phyloP scores from a whole-genome alignment of 2,797 vertebrate species.

The Periophthalmus magnuspinnatus region DNA sequence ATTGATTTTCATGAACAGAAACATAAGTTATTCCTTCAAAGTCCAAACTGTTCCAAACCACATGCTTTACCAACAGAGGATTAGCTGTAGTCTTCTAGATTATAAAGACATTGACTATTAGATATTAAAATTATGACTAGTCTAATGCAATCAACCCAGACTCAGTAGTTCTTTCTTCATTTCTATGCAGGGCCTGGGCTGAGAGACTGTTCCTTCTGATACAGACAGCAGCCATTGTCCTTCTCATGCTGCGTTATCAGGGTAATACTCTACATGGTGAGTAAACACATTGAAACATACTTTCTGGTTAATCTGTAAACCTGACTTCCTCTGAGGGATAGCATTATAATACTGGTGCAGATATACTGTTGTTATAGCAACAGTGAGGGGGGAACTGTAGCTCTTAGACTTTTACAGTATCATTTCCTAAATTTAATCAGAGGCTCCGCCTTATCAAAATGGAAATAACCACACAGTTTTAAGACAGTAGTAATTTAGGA shows the following conservation, averaged over 20 bases:
- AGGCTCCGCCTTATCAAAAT: not conserved
- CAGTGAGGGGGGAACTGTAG: not conserved
- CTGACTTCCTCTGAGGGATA: not conserved
- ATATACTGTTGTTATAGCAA: not conserved
- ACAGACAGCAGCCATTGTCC: constrained; percentile 75
- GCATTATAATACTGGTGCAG: not conserved
- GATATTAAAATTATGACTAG: too few relatives aligned
- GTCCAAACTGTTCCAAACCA: too few relatives aligned
- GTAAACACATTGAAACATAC: not conserved
- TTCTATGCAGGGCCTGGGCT: constrained; percentile 79
- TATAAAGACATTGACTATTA: too few relatives aligned
- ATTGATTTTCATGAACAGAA: too few relatives aligned
- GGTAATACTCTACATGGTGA: constrained; percentile 74
- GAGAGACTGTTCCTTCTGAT: constrained; percentile 80
- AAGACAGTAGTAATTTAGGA: too few relatives aligned
- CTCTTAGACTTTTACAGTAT: not conserved
- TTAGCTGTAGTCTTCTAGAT: too few relatives aligned
- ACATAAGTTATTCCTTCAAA: too few relatives aligned
- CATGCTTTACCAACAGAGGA: too few relatives aligned
- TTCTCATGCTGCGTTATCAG: constrained; percentile 79
- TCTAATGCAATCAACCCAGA: not conserved
- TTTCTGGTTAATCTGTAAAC: not conserved
- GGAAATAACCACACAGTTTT: too few relatives aligned
- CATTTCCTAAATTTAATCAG: not conserved
- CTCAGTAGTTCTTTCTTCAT: not conserved